phyloP scores from a whole-genome alignment of 2,113 vertebrate species.

The Atrichornis clamosus region DNA sequence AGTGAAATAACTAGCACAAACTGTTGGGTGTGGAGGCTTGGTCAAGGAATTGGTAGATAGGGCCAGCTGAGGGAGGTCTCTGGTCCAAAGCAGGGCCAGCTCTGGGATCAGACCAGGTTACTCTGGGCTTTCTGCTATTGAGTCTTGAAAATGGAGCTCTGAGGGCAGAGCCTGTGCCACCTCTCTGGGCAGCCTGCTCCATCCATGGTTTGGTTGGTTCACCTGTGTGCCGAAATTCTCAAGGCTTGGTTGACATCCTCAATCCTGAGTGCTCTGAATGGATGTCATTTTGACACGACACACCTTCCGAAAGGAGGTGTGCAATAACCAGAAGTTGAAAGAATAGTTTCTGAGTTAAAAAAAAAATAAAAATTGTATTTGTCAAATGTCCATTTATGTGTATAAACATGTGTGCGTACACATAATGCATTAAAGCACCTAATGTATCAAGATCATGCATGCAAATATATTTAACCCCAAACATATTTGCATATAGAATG shows the following conservation, averaged over 20 bases:
- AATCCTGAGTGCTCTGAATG: not conserved
- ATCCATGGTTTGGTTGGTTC: not conserved
- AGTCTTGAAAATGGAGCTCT: not conserved
- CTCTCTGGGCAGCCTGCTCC: not conserved
- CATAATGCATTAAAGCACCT: not conserved
- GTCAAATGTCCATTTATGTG: not conserved
- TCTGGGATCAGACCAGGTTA: not conserved
- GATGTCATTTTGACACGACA: not conserved
- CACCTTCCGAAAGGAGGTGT: not conserved
- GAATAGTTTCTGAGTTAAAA: not conserved
- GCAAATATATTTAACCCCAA: not conserved
- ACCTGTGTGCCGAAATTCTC: not conserved
- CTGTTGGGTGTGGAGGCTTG: not conserved
- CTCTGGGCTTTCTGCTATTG: not conserved
- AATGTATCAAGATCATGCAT: not conserved
- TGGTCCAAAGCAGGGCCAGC: not conserved
- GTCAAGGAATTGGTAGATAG: not conserved
- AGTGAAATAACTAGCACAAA: not conserved
- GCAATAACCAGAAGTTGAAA: not conserved
- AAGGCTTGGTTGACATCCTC: not conserved
- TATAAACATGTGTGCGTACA: not conserved
- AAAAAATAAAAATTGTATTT: not conserved
- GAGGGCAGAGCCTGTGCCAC: not conserved
- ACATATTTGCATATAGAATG: not conserved
- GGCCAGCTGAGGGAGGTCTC: not conserved